Conservation (phyloP, 37 sponge, comb jelly and placozoan genomes). For the Spongilla lacustris region DNA sequence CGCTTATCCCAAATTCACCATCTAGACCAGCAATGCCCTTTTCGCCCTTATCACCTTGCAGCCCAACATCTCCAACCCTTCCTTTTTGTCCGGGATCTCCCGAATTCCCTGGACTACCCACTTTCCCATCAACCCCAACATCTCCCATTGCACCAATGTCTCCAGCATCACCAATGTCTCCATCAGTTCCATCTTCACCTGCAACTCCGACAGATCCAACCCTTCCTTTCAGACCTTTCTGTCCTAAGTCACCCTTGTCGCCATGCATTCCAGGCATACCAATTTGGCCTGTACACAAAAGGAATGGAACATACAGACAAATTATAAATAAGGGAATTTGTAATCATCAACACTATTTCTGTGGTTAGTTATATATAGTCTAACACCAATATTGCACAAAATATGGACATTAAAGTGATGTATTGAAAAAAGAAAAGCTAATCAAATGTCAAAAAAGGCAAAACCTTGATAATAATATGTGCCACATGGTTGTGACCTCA, state of each 20-base stretch:
- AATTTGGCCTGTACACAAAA: conserved; percentile 5
- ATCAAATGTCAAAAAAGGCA: too few relatives aligned
- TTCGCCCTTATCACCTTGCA: conserved; percentile 11
- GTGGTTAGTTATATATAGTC: too few relatives aligned
- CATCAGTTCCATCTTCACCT: background rate
- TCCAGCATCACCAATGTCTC: conserved; percentile 2
- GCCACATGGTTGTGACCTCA: too few relatives aligned
- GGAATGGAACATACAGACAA: too few relatives aligned
- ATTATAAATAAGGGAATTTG: too few relatives aligned
- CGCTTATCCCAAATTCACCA: conserved; percentile 3
- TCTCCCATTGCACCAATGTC: background rate
- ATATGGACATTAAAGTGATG: too few relatives aligned
- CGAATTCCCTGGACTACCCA: background rate
- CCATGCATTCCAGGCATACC: conserved; percentile 18
- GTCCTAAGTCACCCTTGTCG: conserved; percentile 2
- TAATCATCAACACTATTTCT: too few relatives aligned
- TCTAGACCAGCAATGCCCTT: conserved; percentile 14
- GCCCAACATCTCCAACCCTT: conserved; percentile 22
- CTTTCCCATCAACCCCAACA: background rate
- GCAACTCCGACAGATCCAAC: conserved; percentile 5
- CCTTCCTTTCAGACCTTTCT: conserved; percentile 15
- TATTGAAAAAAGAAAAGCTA: too few relatives aligned
- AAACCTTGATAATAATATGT: too few relatives aligned
- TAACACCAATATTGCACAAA: too few relatives aligned
- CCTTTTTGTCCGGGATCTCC: conserved; percentile 12